These are phyloP conservation scores for Sesamia inferens DNA, from an alignment of 2,888 invertebrate species.

Conservation along the genomic window DNA sequence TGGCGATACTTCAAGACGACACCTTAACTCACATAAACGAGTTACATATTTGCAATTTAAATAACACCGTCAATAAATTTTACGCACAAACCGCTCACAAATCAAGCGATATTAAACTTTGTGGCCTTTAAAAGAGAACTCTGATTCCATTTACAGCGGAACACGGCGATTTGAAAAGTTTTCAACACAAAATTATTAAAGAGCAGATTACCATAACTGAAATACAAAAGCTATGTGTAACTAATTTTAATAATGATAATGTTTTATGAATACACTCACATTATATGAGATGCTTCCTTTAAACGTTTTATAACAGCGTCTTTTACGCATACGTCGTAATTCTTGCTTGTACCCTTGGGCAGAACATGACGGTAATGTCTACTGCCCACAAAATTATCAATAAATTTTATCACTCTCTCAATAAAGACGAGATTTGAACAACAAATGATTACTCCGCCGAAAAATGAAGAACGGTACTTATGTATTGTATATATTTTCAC, in stretches of 20 bases:
- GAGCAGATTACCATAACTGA: conserved; percentile 58
- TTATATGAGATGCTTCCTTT: conserved; percentile 65
- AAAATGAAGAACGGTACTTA: conserved; percentile 35
- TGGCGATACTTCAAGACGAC: conserved; percentile 60
- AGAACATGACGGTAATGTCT: conserved; percentile 31
- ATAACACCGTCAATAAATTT: conserved; percentile 47
- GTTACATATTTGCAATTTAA: conserved; percentile 60
- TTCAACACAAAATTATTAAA: conserved; percentile 62
- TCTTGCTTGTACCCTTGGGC: conserved; percentile 62
- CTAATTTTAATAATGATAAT: conserved; percentile 67
- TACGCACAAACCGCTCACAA: neutral
- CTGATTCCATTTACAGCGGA: neutral
- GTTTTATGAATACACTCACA: conserved; percentile 62
- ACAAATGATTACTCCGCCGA: neutral
- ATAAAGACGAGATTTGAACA: conserved; percentile 49
- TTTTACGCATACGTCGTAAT: conserved; percentile 68
- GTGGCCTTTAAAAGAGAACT: rapidly evolving
- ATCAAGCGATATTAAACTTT: conserved; percentile 14
- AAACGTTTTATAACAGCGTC: conserved; percentile 77
- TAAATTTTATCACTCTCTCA: conserved; percentile 12
- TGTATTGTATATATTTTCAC: conserved; percentile 71
- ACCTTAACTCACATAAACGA: conserved; percentile 59
- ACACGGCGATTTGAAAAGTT: conserved; percentile 27
- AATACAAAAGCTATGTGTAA: conserved; percentile 64
- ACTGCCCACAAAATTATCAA: neutral